Evolutionary conservation across 2,113 vertebrate species (phyloP), one percentile per base, ranked within the genome.

Genomic region (Callithrix jacchus): DNA sequence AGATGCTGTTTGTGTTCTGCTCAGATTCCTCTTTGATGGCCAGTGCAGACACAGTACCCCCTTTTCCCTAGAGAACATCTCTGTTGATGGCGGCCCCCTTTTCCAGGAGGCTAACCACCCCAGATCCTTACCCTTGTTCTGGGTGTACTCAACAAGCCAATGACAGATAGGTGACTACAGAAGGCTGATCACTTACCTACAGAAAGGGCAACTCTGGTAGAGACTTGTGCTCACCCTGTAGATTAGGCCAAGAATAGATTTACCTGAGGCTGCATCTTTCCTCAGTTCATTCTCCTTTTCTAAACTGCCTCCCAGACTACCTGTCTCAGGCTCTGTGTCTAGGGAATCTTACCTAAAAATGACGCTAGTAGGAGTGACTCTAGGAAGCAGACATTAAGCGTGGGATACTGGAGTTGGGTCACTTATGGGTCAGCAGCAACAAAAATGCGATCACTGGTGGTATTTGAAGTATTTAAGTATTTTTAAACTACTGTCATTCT

Each of bases 331-430:
- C 27, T 80, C 40, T 89, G 73, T 13, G 73, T 91, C 35, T 91
- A 80, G 9, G 20, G 9, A 70, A 27, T 61, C 45, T 77, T 17
- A 42, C 2, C 40, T 68, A 74, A 45, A 80, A 18, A n/a, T 2
- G 14, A 9, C 80, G 2, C 58, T 79, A 42, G 3, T 7, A 81
- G 30, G 30, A 83, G 37, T 45, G 8, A 10, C 77, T 94, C 61
- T 61, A 40, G 1, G 6, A 64, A 49, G n/a, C 0, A 61, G 0
- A 40, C 1, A 23, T n/a, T 21, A 32, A 40, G 1, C 6, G 42
- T 32, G 4, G 1, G 8, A 85, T 81, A 85, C 20, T 85, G 11
- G n/a, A 45, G 25, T 30, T 70, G 30, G 16, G 47, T 66, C 27
- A 89, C 32, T 37, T 35, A 42, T 45, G 9, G 1, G 5, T 85